A percentile compares a stretch with the other conserved stretches of the same genome.
Conservation (phyloP, 2,888 invertebrate genomes). For the Tridacna gigas region DNA sequence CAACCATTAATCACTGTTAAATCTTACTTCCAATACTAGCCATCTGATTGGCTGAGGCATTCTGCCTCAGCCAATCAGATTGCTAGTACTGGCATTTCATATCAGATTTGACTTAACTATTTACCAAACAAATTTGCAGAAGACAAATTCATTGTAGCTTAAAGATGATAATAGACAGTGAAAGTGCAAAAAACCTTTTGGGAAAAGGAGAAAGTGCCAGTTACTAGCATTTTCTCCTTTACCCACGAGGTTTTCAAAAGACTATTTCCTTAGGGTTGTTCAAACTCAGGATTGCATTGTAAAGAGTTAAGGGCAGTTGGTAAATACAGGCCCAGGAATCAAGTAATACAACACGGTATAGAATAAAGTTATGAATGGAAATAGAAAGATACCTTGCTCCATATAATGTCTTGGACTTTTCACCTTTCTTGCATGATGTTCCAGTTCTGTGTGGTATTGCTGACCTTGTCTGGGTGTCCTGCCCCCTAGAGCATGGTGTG, state of each 20-base stretch:
- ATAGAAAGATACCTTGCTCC: slow-evolving; percentile 73
- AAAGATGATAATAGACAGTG: too few relatives aligned
- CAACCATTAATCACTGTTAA: too few relatives aligned
- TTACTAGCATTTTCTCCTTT: slow-evolving; percentile 3
- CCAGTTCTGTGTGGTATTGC: slow-evolving; percentile 75
- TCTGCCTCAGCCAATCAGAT: too few relatives aligned
- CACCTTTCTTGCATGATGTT: slow-evolving; percentile 78
- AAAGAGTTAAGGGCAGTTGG: too few relatives aligned
- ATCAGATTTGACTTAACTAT: too few relatives aligned
- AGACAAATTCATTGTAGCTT: too few relatives aligned
- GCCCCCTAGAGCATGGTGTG: slow-evolving; percentile 61
- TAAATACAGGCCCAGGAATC: not conserved
- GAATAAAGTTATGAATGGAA: not conserved
- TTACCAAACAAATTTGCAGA: too few relatives aligned
- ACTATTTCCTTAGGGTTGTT: too few relatives aligned
- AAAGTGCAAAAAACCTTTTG: slow-evolving; percentile 8
- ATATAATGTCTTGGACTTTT: slow-evolving; percentile 78
- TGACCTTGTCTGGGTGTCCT: slow-evolving; percentile 68
- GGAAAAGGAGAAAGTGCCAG: not conserved
- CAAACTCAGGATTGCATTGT: too few relatives aligned
- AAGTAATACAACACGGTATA: not conserved
- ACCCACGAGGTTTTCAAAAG: not conserved
- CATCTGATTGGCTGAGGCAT: too few relatives aligned
- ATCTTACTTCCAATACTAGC: too few relatives aligned
- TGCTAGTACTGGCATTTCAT: too few relatives aligned